Evolutionary conservation across 1,140 invertebrate species (phyloP).

Genomic region (Scaptomyza hsui): DNA sequence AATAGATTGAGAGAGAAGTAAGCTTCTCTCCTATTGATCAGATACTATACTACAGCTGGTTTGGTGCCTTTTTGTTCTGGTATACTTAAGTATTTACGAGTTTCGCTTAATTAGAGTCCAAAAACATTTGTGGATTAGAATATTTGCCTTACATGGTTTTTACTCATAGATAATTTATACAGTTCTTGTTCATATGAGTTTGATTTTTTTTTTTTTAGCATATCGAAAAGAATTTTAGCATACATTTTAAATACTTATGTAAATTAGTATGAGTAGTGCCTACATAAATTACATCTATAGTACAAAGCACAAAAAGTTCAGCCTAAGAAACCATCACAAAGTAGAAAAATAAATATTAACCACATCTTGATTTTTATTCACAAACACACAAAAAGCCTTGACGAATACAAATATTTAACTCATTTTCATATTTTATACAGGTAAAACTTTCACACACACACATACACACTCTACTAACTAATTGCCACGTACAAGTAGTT

Average conservation of each 20-base stretch:
- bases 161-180: slow-evolving; percentile 44
- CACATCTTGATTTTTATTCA: slow-evolving; percentile 50
- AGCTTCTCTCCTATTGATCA: slow-evolving; percentile 12
- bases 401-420: slow-evolving; percentile 21
- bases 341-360: slow-evolving; percentile 76
- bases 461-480: slow-evolving; percentile 20
- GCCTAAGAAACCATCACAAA: slow-evolving; percentile 82
- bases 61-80: slow-evolving; percentile 58
- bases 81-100: slow-evolving; percentile 52
- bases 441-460: slow-evolving; percentile 10
- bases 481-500: slow-evolving; percentile 37
- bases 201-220: not conserved
- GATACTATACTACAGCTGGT: slow-evolving; percentile 15
- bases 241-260: slow-evolving; percentile 16
- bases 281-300: slow-evolving; percentile 66
- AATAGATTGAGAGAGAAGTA: slow-evolving; percentile 5
- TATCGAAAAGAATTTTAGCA: not conserved
- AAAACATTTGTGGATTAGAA: slow-evolving; percentile 65
- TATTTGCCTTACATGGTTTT: slow-evolving; percentile 68
- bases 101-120: slow-evolving; percentile 56
- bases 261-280: slow-evolving; percentile 27
- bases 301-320: slow-evolving; percentile 75
- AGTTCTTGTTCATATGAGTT: slow-evolving; percentile 28
- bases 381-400: slow-evolving; percentile 24
- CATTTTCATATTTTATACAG: slow-evolving; percentile 18